Base-by-base conservation (phyloP, 53 echinoderm and acorn worm genomes). In the Patiria pectinifera region DNA sequence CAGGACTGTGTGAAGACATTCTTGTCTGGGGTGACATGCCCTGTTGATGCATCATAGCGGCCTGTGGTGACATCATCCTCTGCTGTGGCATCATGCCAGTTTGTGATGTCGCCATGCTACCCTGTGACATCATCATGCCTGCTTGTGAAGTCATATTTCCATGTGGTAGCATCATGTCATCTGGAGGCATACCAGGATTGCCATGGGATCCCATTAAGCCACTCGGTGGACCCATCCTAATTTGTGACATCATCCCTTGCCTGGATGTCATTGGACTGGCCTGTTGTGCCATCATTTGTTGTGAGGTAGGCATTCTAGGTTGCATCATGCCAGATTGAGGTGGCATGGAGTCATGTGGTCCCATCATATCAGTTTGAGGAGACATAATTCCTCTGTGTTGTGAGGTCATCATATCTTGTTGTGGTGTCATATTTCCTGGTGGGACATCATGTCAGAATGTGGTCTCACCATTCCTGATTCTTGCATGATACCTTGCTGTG, bases 91-190 rank as follows among this genome's bases (percentile, higher is more conserved):
- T 97, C 95, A 95, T 95, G 21, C 95, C 92, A 47, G 85, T 78
- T 66, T 93, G 93, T 0, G 95, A 87, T 59, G 91, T 72, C 35
- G 63, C 82, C 82, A 92, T 92, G 48, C 93, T 82, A 24, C 87
- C 92, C 45, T 93, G 93, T 49, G 74, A 69, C 85, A 91, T 83
- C 93, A 95, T 93, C 97, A 97, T 97, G 25, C 95, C 94, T 43
- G 80, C 82, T 48, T 93, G 93, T 1, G 95, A 91, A 16, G 93
- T 24, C 82, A 92, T 92, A 45, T 87, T 86, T 18, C 87, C 89
- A 59, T 93, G 93, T 43, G 74, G 66, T 80, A 95, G 87, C 96
- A 96, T 93, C 96, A 96, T 93, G 79, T 93, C 83, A 6, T 84
- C 87, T 24, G 87, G 82, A 16, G 93, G 60, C 88, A 93, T 87